Base-by-base conservation (phyloP, 2,113 vertebrate genomes). In the Calypte anna region DNA sequence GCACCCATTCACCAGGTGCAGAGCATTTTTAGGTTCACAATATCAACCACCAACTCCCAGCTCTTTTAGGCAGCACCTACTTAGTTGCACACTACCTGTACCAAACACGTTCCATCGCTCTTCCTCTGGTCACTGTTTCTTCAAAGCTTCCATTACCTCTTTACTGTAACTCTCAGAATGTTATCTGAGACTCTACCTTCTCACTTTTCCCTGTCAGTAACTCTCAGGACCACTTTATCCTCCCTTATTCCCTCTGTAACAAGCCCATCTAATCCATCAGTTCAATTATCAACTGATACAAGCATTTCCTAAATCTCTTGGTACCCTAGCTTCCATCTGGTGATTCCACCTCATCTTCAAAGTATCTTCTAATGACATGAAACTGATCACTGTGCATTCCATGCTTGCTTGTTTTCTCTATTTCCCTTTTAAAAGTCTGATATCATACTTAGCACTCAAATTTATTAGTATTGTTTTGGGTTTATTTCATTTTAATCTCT, bases 91-190 rank as follows among this genome's bases (percentile, higher is more conserved):
- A 14, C 36, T 57, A 38, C 30, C 46, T 78, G 9, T 33, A 82
- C 22, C 72, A 62, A 57, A 28, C 20, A 54, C 1, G 1, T 62
- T 64, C 50, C 30, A 62, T 8, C 28, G 8, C 28, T 69, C 33
- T 24, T 40, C 33, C 30, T 48, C 55, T 4, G 1, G 20, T 1
- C 1, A 2, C 25, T 48, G 20, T 0, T 81, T n/a, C 36, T 73
- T 58, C 24, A 2, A 84, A 81, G 53, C 30, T 75, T 78, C 31
- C 63, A 13, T 53, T 48, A 72, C 28, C 33, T 55, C 6, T 20
- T 43, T 61, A 86, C 28, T 0, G 0, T 25, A 75, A 55, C 10
- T 58, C 44, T 46, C 44, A 40, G 11, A 55, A 23, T 16, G 17
- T 44, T 31, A 88, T 6, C 38, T 23, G 23, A 89, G 23, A 62